phyloP scores from a whole-genome alignment of 1,140 invertebrate species.

The Drosophila mauritiana region DNA sequence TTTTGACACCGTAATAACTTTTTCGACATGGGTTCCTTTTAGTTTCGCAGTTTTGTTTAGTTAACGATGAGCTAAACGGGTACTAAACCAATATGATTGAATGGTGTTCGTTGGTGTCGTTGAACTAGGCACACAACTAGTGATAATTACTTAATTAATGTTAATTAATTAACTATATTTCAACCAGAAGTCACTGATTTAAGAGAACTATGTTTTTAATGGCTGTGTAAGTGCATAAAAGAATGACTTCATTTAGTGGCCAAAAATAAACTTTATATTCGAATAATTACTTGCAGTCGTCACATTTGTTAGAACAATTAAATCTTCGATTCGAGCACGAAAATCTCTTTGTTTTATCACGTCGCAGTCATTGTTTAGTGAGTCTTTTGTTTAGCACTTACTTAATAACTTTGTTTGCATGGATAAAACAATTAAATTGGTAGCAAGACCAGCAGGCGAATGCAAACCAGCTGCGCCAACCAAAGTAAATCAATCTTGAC shows the following conservation, averaged over 20 bases:
- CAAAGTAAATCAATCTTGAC: not conserved
- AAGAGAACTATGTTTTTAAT: no score
- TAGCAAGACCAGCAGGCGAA: not conserved
- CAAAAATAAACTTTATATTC: not conserved
- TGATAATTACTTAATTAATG: conserved; percentile 4
- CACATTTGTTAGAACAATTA: conserved; percentile 23
- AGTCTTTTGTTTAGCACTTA: conserved; percentile 32
- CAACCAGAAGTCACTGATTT: not conserved
- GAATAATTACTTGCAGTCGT: not conserved
- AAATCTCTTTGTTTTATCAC: conserved; percentile 15
- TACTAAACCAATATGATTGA: conserved; percentile 4
- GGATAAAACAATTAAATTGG: conserved; percentile 5
- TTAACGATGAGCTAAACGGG: not conserved
- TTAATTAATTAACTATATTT: conserved; percentile 12
- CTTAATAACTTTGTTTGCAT: conserved; percentile 33
- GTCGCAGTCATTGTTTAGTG: conserved; percentile 20
- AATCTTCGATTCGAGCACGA: conserved; percentile 1
- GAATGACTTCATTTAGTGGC: not conserved
- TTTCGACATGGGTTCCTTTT: not conserved
- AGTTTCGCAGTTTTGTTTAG: not conserved
- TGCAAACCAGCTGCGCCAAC: conserved; percentile 22
- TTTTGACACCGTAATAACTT: conserved; percentile 15
- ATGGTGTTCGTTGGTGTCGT: not conserved
- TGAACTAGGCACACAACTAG: not conserved
- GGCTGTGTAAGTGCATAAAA: not conserved